These are phyloP conservation scores for Amphiprion percula DNA, from an alignment of 2,113 vertebrate species.

Conservation along the genomic window DNA sequence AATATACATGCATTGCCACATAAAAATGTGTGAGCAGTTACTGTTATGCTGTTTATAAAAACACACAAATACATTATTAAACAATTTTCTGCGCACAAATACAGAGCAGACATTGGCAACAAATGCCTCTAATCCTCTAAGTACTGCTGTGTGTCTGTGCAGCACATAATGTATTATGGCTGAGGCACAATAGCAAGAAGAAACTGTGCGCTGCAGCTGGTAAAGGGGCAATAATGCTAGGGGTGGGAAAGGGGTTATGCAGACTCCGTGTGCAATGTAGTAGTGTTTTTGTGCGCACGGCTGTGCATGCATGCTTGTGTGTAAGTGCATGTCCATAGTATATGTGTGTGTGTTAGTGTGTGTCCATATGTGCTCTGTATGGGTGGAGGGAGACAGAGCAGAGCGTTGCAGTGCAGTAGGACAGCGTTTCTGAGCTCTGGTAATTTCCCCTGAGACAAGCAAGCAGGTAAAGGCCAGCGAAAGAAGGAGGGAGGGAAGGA, in stretches of 20 bases:
- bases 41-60: slow-evolving; percentile 23
- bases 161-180: slow-evolving; percentile 29
- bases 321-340: slow-evolving; percentile 18
- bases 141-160: slow-evolving; percentile 30
- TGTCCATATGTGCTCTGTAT: slow-evolving; percentile 43
- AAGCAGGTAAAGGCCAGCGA: slow-evolving; percentile 81
- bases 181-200: slow-evolving; percentile 41
- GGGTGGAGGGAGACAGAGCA: slow-evolving; percentile 54
- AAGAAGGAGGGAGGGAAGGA: slow-evolving; percentile 42
- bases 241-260: slow-evolving; percentile 34
- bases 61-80: neutral
- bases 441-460: slow-evolving; percentile 84
- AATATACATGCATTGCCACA: slow-evolving; percentile 6
- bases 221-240: slow-evolving; percentile 29
- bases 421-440: slow-evolving; percentile 75
- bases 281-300: slow-evolving; percentile 10
- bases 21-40: slow-evolving; percentile 13
- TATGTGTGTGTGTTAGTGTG: slow-evolving; percentile 33
- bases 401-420: slow-evolving; percentile 68
- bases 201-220: slow-evolving; percentile 19
- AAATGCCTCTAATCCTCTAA: slow-evolving; percentile 45
- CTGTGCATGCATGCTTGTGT: slow-evolving; percentile 3
- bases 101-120: slow-evolving; percentile 34
- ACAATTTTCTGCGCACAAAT: slow-evolving; percentile 5
- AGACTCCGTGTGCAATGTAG: slow-evolving; percentile 15